These are phyloP conservation scores for Glossosoma conforme DNA, from an alignment of 1,140 invertebrate species.

Conservation along the genomic window DNA sequence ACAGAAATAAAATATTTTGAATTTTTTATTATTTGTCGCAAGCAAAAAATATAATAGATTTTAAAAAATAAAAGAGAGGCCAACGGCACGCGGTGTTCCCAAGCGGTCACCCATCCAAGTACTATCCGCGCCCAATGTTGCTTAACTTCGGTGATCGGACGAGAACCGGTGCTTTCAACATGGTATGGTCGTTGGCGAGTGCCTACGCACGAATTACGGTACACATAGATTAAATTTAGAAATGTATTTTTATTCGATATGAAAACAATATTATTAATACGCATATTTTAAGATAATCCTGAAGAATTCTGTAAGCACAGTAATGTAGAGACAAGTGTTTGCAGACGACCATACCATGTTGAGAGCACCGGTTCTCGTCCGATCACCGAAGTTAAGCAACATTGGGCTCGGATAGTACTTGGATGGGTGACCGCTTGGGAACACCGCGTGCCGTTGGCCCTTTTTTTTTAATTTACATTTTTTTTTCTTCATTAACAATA, in stretches of 20 bases:
- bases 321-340: conserved; percentile 3
- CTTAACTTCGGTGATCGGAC: conserved; percentile 31
- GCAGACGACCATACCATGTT: conserved; percentile 29
- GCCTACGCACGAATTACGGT: too few species aligned
- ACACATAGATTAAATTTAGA: too few species aligned
- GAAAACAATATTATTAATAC: too few species aligned
- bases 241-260: too few species aligned
- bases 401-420: conserved; percentile 29
- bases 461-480: too few species aligned
- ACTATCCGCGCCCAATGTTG: conserved; percentile 31
- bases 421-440: conserved; percentile 29
- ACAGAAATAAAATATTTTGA: too few species aligned
- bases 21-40: too few species aligned
- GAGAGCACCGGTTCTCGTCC: conserved; percentile 30
- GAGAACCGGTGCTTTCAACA: conserved; percentile 30
- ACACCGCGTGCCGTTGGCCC: conserved; percentile 26
- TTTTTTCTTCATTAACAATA: too few species aligned
- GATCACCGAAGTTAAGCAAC: conserved; percentile 31
- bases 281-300: too few species aligned
- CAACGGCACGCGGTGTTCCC: conserved; percentile 31
- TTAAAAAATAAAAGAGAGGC: too few species aligned
- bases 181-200: conserved; percentile 29
- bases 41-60: too few species aligned
- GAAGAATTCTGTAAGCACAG: too few species aligned
- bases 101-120: conserved; percentile 31